phyloP scores from a whole-genome alignment of 2,797 vertebrate genomes.

The Sebastiscus albofasciatus region DNA sequence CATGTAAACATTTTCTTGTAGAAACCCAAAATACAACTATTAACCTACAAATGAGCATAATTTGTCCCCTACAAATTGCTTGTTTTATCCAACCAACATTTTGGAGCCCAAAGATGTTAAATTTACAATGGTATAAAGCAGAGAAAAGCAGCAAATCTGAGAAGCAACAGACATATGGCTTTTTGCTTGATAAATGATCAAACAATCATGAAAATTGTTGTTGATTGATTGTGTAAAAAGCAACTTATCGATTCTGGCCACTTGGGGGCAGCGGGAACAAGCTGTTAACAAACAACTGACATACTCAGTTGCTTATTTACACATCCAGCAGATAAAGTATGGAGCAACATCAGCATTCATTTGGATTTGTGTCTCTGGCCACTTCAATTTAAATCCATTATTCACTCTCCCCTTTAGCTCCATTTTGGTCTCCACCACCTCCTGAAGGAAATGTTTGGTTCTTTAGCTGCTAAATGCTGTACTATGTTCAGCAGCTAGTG shows the following conservation, averaged over 20 bases:
- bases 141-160: neutral
- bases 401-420: neutral
- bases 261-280: neutral
- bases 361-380: neutral
- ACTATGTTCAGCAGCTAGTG: neutral
- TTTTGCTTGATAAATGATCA: neutral
- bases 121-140: neutral
- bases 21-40: too few relatives aligned
- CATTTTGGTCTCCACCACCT: neutral
- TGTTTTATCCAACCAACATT: neutral
- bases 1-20: accelerated
- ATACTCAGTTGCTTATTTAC: neutral
- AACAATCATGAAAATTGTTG: neutral
- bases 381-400: neutral
- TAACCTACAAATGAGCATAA: too few relatives aligned
- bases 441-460: neutral
- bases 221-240: neutral
- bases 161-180: neutral
- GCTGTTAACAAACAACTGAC: neutral
- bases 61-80: too few relatives aligned
- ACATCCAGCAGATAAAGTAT: neutral
- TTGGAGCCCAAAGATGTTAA: neutral
- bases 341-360: neutral
- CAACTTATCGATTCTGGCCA: too few relatives aligned
- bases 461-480: neutral